phyloP scores from a whole-genome alignment of 2,888 invertebrate species.

The Dysmachus trigonus region DNA sequence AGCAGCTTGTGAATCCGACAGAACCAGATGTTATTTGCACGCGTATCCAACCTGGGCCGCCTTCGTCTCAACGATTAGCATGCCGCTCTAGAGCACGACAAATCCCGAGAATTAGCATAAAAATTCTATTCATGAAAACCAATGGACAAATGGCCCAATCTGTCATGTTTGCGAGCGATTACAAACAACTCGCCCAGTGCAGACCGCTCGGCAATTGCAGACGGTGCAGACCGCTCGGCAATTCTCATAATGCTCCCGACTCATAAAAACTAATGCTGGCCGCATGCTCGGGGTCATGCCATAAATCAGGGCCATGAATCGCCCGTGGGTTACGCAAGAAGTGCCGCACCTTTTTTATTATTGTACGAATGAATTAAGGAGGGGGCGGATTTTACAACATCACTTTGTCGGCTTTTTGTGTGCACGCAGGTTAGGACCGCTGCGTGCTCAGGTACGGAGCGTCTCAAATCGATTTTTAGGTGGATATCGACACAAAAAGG shows the following conservation, averaged over 20 bases:
- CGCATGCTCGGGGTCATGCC: conserved; percentile 32
- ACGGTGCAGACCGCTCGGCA: background rate
- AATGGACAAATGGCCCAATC: conserved; percentile 30
- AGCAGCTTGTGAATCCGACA: background rate
- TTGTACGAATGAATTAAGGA: conserved; percentile 30
- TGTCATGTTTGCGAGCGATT: conserved; percentile 28
- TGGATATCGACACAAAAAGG: conserved; percentile 38
- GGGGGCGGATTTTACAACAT: conserved; percentile 35
- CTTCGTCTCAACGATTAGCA: background rate
- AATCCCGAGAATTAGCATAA: conserved; percentile 36
- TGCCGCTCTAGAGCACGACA: background rate
- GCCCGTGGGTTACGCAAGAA: conserved; percentile 41
- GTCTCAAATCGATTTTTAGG: conserved; percentile 37
- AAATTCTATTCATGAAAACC: conserved; percentile 18
- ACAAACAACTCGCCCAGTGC: conserved; percentile 26
- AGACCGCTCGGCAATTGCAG: background rate
- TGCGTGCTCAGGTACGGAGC: conserved; percentile 33
- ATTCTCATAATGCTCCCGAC: conserved; percentile 42
- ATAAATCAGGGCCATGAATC: conserved; percentile 40
- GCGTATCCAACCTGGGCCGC: background rate
- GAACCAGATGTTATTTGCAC: background rate
- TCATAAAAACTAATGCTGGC: conserved; percentile 33
- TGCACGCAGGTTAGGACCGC: conserved; percentile 32
- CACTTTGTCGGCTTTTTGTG: conserved; percentile 40
- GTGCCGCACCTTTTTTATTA: conserved; percentile 35